Percentiles rank a stretch among this genome's conserved stretches.
Evolutionary conservation across 2,797 vertebrate genomes (phyloP).

Genomic region (Enteromius fasciolatus): DNA sequence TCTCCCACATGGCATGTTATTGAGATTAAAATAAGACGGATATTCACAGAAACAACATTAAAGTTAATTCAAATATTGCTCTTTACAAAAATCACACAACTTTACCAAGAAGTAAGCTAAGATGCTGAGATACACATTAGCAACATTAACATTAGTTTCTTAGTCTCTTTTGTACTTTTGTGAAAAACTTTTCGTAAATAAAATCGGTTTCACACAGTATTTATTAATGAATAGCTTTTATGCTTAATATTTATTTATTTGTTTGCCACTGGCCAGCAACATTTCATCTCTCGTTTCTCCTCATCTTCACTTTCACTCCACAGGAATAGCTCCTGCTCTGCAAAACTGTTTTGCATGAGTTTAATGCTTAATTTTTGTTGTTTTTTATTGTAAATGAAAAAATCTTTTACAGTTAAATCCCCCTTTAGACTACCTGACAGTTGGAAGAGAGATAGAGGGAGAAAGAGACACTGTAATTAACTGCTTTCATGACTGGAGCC

Average conservation of each 20-base stretch:
- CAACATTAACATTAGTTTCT: not conserved
- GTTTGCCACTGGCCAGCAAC: not conserved
- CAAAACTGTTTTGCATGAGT: not conserved
- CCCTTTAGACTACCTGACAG: slow-evolving; percentile 3
- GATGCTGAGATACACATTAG: not conserved
- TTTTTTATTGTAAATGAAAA: not conserved
- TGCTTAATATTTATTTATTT: not conserved
- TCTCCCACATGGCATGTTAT: slow-evolving; percentile 5
- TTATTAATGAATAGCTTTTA: not conserved
- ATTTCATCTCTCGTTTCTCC: not conserved
- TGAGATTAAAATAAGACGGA: slow-evolving; percentile 1
- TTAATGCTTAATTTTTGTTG: not conserved
- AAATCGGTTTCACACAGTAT: not conserved
- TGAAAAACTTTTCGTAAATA: not conserved
- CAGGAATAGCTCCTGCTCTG: not conserved
- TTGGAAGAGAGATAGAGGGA: not conserved
- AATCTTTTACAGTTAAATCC: slow-evolving; percentile 14
- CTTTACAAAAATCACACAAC: not conserved
- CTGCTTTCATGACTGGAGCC: slow-evolving; percentile 23
- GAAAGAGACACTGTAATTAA: slow-evolving; percentile 36
- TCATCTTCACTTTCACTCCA: not conserved
- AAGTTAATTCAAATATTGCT: not conserved
- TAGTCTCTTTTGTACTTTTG: not conserved
- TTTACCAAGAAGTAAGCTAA: not conserved
- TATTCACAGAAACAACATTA: not conserved